Base-by-base conservation (phyloP, 35 echinoderm and acorn worm species). In the Eucidaris tribuloides region DNA sequence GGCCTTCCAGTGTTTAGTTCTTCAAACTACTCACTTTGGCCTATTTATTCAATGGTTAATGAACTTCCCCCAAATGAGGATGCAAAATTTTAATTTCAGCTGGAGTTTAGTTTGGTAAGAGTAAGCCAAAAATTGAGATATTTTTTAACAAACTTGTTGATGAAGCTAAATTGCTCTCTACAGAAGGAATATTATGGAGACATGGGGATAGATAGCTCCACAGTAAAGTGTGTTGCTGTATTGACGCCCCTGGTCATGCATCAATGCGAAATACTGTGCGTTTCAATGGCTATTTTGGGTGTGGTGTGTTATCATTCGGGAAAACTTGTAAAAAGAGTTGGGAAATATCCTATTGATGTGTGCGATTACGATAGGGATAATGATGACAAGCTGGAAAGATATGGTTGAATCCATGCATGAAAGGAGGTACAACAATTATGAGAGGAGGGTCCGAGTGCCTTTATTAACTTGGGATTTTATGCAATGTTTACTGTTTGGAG, bases 291-390 rank as follows among this genome's bases (percentile, higher is more conserved):
- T n/a, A n/a, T n/a, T n/a, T n/a, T n/a, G n/a, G n/a, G n/a, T n/a
- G n/a, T n/a, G n/a, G n/a, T n/a, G n/a, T 94, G 92, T 39, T 88
- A 84, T 41, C 86, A 94, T 44, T 86, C 91, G 37, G 85, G 85
- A 3, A 94, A 79, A 77, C 3, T 24, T 30, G 25, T 77, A 19
- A 42, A 93, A 22, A 40, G 81, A 36, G 46, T 23, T 49, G 79
- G 86, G 23, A 92, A 87, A 37, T 92, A 92, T 54, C 84, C 84
- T 45, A 56, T 92, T 33, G 90, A 92, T 92, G 90, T 92, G 0
- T 70, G 59, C 33, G 83, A 78, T 19, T 87, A 92, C 42, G 20
- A 31, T 2, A 84, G 87, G 9, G 40, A 77, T 27, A 62, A 49
- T 38, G 82, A 91, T 3, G 60, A 81, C 11, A 60, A 92, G 46